A percentile compares a stretch with the other conserved stretches of the same genome.
These are phyloP conservation scores for Ceratoteleas bidentatus DNA, from an alignment of 1,140 invertebrate genomes.

Conservation along the genomic window DNA sequence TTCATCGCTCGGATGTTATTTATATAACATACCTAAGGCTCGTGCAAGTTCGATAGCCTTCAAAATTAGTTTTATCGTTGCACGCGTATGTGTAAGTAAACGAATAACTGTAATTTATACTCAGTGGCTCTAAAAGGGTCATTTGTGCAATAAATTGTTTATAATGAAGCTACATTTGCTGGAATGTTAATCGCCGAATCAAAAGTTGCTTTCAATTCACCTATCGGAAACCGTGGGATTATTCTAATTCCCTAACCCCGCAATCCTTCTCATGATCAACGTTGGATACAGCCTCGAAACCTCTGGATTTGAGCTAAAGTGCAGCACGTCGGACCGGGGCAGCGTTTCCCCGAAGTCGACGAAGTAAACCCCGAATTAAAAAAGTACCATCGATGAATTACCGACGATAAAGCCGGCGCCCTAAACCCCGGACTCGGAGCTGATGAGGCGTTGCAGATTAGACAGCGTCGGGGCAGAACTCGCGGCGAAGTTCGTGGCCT, in stretches of 20 bases:
- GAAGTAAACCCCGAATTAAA: conserved; percentile 42
- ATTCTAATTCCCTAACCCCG: too few relatives aligned
- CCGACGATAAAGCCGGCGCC: conserved; percentile 12
- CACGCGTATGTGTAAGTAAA: neutral
- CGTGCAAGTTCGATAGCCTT: conserved; percentile 32
- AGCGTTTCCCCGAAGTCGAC: conserved; percentile 2
- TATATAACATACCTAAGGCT: conserved; percentile 36
- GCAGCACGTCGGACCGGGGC: too few relatives aligned
- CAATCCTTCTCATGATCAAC: too few relatives aligned
- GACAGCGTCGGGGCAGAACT: conserved; percentile 13
- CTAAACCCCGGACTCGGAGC: neutral
- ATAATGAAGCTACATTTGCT: too few relatives aligned
- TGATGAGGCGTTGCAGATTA: conserved; percentile 40
- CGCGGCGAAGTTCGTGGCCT: conserved; percentile 37
- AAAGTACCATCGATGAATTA: conserved; percentile 19
- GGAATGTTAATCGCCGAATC: too few relatives aligned
- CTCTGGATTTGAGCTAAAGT: neutral
- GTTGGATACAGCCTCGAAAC: neutral
- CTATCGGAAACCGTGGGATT: too few relatives aligned
- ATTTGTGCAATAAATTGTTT: too few relatives aligned
- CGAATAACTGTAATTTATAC: neutral
- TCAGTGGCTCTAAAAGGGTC: neutral
- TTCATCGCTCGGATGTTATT: conserved; percentile 43
- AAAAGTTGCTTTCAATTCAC: too few relatives aligned
- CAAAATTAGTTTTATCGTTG: conserved; percentile 26